Evolutionary conservation across 2,113 vertebrate genomes (phyloP).

Genomic region (Poeciliopsis turrubarensis): DNA sequence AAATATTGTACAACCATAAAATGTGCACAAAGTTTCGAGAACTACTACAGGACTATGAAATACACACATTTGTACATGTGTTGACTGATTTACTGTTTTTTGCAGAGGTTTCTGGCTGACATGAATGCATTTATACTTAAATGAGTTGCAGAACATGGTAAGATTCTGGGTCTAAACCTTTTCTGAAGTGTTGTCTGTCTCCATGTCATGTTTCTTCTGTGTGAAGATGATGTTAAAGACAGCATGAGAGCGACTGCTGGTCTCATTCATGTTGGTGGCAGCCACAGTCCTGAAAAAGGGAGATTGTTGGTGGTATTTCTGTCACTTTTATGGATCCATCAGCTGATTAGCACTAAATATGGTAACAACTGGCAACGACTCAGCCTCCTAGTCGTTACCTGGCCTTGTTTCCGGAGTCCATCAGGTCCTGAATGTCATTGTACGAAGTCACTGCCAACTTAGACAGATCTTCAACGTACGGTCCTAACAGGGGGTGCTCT

Average conservation of each 20-base stretch:
- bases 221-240: conserved; percentile 99
- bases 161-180: conserved; percentile 77
- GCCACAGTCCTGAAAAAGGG: conserved; percentile 87
- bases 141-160: neutral
- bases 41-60: neutral
- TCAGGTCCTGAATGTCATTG: conserved; percentile 96
- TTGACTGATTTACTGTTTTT: neutral
- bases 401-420: conserved; percentile 99
- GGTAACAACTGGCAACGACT: neutral
- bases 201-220: conserved; percentile 89
- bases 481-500: conserved; percentile 95
- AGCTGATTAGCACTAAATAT: neutral
- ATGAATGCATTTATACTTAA: neutral
- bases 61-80: too few species aligned
- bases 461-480: conserved; percentile 96
- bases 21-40: neutral
- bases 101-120: neutral
- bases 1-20: neutral
- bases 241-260: conserved; percentile 95
- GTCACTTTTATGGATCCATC: too few species aligned
- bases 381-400: conserved; percentile 75
- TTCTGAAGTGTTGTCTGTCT: conserved; percentile 89
- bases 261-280: conserved; percentile 99
- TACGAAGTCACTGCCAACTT: conserved; percentile 97
- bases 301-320: neutral